These are phyloP conservation scores for Pelosia muscerda DNA, from an alignment of 2,888 invertebrate species.

Conservation along the genomic window DNA sequence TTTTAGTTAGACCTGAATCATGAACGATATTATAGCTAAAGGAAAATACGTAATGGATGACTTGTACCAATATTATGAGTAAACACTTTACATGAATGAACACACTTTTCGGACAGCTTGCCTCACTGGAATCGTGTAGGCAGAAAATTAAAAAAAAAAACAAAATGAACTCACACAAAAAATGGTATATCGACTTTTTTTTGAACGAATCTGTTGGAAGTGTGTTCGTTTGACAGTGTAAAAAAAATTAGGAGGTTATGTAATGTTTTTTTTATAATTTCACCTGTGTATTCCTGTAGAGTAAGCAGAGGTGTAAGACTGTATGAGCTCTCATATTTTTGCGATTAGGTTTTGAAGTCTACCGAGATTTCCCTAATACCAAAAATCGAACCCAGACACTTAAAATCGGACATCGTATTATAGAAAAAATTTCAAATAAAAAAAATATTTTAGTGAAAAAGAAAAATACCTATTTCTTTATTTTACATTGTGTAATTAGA, in stretches of 20 bases:
- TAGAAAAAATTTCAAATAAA: no score
- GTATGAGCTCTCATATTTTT: neutral
- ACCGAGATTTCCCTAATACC: neutral
- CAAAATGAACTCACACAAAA: neutral
- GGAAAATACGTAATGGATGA: neutral
- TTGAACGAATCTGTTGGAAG: neutral
- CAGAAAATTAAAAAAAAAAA: constrained; percentile 2
- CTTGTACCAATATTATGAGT: neutral
- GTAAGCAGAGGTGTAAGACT: neutral
- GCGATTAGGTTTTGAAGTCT: neutral
- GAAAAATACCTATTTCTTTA: no score
- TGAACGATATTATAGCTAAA: neutral
- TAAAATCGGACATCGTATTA: no score
- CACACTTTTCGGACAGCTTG: constrained; percentile 1
- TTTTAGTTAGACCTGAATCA: neutral
- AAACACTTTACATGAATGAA: constrained; percentile 2
- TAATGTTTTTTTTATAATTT: neutral
- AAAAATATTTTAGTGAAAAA: no score
- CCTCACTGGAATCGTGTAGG: neutral
- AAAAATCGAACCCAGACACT: neutral
- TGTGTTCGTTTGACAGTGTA: neutral
- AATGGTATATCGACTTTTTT: neutral
- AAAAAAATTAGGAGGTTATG: neutral
- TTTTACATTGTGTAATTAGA: no score
- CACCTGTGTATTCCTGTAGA: neutral